Conservation (phyloP, 1,140 invertebrate genomes). For the Megathymus violae region DNA sequence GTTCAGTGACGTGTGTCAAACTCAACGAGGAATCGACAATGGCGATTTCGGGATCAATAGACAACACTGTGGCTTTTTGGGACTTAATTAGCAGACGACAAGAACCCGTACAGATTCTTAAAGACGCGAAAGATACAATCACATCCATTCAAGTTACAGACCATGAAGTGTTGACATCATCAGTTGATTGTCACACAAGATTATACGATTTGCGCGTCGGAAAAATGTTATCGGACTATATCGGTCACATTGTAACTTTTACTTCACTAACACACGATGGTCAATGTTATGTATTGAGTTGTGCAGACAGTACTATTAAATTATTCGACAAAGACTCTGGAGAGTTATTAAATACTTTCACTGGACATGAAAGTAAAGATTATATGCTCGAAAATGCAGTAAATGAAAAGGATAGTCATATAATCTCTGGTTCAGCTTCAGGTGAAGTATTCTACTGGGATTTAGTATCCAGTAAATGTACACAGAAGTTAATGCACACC, state of each 20-base stretch:
- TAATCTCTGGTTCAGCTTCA: conserved; percentile 94
- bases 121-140: conserved; percentile 97
- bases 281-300: conserved; percentile 93
- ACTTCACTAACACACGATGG: conserved; percentile 92
- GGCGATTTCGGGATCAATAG: conserved; percentile 94
- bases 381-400: conserved; percentile 94
- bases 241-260: conserved; percentile 91
- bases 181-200: conserved; percentile 94
- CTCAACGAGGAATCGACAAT: conserved; percentile 98
- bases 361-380: conserved; percentile 91
- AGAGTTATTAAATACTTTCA: conserved; percentile 86
- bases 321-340: conserved; percentile 92
- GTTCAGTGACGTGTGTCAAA: conserved; percentile 92
- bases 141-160: conserved; percentile 93
- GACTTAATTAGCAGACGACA: conserved; percentile 85
- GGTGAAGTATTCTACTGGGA: conserved; percentile 95
- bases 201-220: conserved; percentile 96
- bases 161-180: conserved; percentile 95
- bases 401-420: conserved; percentile 90
- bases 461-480: conserved; percentile 88
- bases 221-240: conserved; percentile 91
- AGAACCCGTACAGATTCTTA: conserved; percentile 86
- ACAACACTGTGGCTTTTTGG: conserved; percentile 96
- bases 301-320: conserved; percentile 91
- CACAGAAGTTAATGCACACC: conserved; percentile 78